Evolutionary conservation across 2,797 vertebrate species (phyloP), one percentile per base, ranked within the genome.

Genomic region (Sebastes iracundus): DNA sequence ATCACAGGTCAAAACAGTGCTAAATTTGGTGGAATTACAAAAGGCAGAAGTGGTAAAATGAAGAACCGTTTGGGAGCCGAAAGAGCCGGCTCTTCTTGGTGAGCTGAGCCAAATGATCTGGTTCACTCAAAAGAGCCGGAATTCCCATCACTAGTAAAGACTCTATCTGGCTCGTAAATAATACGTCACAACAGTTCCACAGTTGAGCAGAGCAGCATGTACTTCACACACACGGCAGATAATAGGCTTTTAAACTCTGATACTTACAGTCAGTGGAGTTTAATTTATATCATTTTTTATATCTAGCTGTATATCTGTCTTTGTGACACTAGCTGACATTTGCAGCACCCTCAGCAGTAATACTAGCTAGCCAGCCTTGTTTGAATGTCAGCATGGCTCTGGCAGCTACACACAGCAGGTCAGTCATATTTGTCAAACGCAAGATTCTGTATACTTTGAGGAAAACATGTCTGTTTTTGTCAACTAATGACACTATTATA

Each of bases 311-410:
- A n/a, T 14, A 2, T 3, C 12, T 38, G 11, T 58, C 2, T 7
- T 20, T 10, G 6, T 12, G 53, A 20, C 23, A 22, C 4, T 8
- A 35, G 42, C 42, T 27, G 9, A 22, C 30, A 35, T 3, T 3
- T 25, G 13, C 23, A 52, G 46, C 30, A 64, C 4, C 0, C 35
- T 55, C 20, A 4, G 2, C 18, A 35, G 32, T 46, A 20, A 52
- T 5, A 30, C n/a, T 1, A 33, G 4, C 33, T 10, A 6, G 46
- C 18, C 20, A 52, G 46, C 46, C 6, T 60, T 32, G 2, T 70
- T 23, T 30, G 1, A 56, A 65, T 65, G 53, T 60, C 52, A 30
- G 18, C 38, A 93, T 94, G 91, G 14, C 70, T 35, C 49, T 83
- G 13, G 7, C 46, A 35, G 46, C 56, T 35, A 11, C 72, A 59